These are phyloP conservation scores for Penaeus indicus DNA, from an alignment of 1,140 invertebrate species.

Conservation along the genomic window DNA sequence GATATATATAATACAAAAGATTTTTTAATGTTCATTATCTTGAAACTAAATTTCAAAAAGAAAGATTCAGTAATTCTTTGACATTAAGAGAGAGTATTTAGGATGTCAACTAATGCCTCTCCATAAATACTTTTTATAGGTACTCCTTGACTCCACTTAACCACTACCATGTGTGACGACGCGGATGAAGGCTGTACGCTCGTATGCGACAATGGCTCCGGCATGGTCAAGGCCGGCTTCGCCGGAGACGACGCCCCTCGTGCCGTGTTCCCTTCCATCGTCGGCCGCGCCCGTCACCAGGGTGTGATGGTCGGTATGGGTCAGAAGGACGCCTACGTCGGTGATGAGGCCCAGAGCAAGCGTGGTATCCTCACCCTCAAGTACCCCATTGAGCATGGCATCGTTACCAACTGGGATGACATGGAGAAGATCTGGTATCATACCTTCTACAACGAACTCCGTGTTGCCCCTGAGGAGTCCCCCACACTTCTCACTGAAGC, in stretches of 20 bases:
- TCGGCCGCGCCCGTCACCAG: slow-evolving; percentile 75
- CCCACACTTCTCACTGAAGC: slow-evolving; percentile 92
- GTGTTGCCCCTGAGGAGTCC: slow-evolving; percentile 94
- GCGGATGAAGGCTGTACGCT: no score
- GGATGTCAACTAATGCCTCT: no score
- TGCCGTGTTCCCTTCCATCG: slow-evolving; percentile 78
- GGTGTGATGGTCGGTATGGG: slow-evolving; percentile 94
- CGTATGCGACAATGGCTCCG: slow-evolving; percentile 75
- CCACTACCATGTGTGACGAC: no score
- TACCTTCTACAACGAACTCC: slow-evolving; percentile 94
- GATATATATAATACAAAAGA: no score
- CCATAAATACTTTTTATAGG: no score
- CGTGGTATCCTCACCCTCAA: slow-evolving; percentile 91
- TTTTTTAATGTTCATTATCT: no score
- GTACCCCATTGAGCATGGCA: slow-evolving; percentile 95
- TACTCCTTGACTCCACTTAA: no score
- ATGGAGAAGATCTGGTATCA: slow-evolving; percentile 99
- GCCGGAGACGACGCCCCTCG: slow-evolving; percentile 78
- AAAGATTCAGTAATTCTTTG: no score
- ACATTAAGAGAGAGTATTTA: no score
- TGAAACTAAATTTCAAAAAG: no score
- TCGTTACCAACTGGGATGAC: slow-evolving; percentile 97
- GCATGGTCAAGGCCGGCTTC: slow-evolving; percentile 79
- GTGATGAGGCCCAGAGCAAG: slow-evolving; percentile 93
- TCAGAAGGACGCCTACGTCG: slow-evolving; percentile 90